phyloP scores from a whole-genome alignment of 1,140 invertebrate genomes.

The Chrysopa pallens region DNA sequence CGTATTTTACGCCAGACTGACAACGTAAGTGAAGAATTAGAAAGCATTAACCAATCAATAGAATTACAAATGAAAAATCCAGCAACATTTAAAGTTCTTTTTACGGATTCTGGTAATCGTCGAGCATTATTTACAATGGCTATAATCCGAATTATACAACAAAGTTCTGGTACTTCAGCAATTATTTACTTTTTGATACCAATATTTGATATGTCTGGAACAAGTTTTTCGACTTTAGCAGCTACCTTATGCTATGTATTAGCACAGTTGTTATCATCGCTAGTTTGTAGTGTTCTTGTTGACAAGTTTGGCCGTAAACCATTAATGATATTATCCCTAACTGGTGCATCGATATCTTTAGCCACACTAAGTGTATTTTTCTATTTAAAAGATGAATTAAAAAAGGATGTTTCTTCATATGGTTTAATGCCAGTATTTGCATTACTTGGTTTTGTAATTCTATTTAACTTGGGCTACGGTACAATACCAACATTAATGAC shows the following conservation, averaged over 20 bases:
- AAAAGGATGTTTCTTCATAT: background rate
- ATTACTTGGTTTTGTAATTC: constrained; percentile 10
- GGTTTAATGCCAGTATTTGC: constrained; percentile 9
- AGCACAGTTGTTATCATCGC: constrained; percentile 50
- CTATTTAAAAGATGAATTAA: background rate
- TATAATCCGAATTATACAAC: constrained; percentile 33
- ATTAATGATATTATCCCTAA: background rate
- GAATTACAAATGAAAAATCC: constrained; percentile 11
- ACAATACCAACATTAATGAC: constrained; percentile 9
- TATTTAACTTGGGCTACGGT: constrained; percentile 11
- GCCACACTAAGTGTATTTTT: background rate
- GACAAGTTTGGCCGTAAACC: constrained; percentile 58
- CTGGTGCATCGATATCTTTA: background rate
- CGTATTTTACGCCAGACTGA: constrained; percentile 57
- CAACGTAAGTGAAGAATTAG: constrained; percentile 59
- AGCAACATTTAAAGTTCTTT: constrained; percentile 23
- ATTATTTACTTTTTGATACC: constrained; percentile 41
- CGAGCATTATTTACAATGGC: constrained; percentile 27
- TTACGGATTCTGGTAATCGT: constrained; percentile 22
- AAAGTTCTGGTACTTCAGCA: constrained; percentile 38
- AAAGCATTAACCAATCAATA: constrained; percentile 38
- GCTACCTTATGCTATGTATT: constrained; percentile 30
- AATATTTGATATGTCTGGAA: constrained; percentile 24
- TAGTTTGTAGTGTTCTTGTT: constrained; percentile 58
- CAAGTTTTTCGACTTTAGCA: constrained; percentile 17